Evolutionary conservation across 2,888 invertebrate genomes (phyloP).

Genomic region (Pycnomerus fuliginosus): DNA sequence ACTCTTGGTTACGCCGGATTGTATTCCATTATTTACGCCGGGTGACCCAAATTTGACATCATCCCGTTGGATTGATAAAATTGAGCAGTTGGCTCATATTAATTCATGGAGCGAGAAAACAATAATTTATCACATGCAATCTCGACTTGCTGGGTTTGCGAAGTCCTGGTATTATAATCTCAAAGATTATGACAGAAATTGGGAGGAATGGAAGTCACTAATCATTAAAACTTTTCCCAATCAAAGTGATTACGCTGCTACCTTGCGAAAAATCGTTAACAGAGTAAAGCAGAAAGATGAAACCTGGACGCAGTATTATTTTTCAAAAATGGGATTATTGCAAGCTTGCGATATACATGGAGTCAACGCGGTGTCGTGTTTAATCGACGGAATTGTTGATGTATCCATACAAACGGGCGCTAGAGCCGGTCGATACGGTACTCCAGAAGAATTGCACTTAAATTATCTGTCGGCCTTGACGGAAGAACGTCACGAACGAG

Average conservation of each 20-base stretch:
- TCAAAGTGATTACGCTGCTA: slow-evolving; percentile 10
- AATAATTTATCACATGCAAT: slow-evolving; percentile 6
- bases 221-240: slow-evolving; percentile 14
- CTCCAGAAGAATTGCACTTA: not conserved
- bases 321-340: slow-evolving; percentile 19
- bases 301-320: slow-evolving; percentile 21
- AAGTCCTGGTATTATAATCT: slow-evolving; percentile 12
- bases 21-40: slow-evolving; percentile 10
- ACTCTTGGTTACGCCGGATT: slow-evolving; percentile 4
- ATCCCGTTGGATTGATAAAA: slow-evolving; percentile 19
- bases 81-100: slow-evolving; percentile 14
- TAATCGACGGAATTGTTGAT: slow-evolving; percentile 22
- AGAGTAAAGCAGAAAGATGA: slow-evolving; percentile 9
- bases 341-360: slow-evolving; percentile 16
- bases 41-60: slow-evolving; percentile 8
- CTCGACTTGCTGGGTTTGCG: slow-evolving; percentile 6
- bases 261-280: slow-evolving; percentile 10
- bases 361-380: slow-evolving; percentile 22
- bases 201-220: slow-evolving; percentile 19
- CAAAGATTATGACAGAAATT: slow-evolving; percentile 8
- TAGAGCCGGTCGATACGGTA: slow-evolving; percentile 11
- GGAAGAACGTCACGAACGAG: too few relatives aligned
- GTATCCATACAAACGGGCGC: slow-evolving; percentile 13
- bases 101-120: slow-evolving; percentile 7
- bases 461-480: slow-evolving; percentile 1